Evolutionary conservation across 2,113 vertebrate genomes (phyloP).

Genomic region (Nicator chloris): DNA sequence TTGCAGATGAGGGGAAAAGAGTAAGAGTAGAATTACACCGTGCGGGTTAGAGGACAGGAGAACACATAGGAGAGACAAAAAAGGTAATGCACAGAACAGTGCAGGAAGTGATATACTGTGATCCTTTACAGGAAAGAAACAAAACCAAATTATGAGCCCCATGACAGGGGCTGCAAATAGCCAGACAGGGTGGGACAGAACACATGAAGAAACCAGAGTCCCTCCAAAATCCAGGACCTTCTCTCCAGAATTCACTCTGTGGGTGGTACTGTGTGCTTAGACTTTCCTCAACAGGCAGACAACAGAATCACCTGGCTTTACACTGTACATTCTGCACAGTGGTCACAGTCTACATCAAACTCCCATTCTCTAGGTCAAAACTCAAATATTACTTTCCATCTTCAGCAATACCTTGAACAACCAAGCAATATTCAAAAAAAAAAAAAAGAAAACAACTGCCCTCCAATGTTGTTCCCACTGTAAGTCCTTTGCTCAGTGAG

Average conservation of each 20-base stretch:
- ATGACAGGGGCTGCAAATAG: background rate
- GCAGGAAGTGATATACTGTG: background rate
- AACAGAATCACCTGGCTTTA: background rate
- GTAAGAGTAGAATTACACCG: background rate
- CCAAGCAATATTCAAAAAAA: background rate
- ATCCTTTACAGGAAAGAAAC: background rate
- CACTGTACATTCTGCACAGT: background rate
- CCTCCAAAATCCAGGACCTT: background rate
- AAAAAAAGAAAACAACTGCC: background rate
- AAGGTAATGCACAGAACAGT: background rate
- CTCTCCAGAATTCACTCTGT: background rate
- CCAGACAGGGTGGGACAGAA: background rate
- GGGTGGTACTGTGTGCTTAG: background rate
- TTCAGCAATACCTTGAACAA: background rate
- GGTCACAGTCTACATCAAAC: background rate
- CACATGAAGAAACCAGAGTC: background rate
- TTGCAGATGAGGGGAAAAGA: background rate
- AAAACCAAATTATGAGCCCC: background rate
- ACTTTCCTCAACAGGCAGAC: background rate
- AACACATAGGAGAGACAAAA: background rate
- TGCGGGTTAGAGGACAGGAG: background rate
- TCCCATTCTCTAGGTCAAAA: background rate
- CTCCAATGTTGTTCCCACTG: background rate
- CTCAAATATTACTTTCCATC: background rate
- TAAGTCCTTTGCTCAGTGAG: background rate